These are phyloP conservation scores for Centroberyx gerrardi DNA, from an alignment of 2,797 vertebrate species.

Conservation along the genomic window DNA sequence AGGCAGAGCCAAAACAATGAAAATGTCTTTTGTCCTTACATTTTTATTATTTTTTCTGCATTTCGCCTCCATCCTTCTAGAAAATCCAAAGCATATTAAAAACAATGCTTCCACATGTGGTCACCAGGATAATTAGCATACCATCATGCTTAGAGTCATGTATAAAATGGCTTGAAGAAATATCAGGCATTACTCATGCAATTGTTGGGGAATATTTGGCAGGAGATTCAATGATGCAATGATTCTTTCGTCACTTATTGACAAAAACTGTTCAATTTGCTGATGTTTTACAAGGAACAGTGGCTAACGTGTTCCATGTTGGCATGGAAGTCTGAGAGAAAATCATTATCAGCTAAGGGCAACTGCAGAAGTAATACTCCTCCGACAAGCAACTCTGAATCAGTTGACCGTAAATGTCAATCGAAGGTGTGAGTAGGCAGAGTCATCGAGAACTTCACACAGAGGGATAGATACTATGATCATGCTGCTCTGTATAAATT, in stretches of 20 bases:
- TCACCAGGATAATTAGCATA: background rate
- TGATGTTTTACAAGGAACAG: background rate
- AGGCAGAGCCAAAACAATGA: background rate
- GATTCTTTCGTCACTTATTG: background rate
- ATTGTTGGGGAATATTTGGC: background rate
- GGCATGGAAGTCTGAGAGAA: background rate
- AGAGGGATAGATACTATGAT: background rate
- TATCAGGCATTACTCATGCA: too few relatives aligned
- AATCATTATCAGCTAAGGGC: too few relatives aligned
- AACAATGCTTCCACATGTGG: background rate
- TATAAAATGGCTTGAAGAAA: too few relatives aligned
- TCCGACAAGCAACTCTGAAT: background rate
- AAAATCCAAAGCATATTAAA: background rate
- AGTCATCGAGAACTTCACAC: too few relatives aligned
- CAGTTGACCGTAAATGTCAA: too few relatives aligned
- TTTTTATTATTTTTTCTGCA: background rate
- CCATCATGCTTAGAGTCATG: background rate
- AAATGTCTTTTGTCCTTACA: background rate
- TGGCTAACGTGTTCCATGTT: background rate
- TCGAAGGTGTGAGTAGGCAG: too few relatives aligned
- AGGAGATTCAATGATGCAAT: background rate
- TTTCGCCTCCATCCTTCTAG: background rate
- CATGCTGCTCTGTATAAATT: background rate
- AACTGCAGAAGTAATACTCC: background rate
- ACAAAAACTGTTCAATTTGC: background rate